phyloP scores from a whole-genome alignment of 2,888 invertebrate genomes.

The Tachina lurida region DNA sequence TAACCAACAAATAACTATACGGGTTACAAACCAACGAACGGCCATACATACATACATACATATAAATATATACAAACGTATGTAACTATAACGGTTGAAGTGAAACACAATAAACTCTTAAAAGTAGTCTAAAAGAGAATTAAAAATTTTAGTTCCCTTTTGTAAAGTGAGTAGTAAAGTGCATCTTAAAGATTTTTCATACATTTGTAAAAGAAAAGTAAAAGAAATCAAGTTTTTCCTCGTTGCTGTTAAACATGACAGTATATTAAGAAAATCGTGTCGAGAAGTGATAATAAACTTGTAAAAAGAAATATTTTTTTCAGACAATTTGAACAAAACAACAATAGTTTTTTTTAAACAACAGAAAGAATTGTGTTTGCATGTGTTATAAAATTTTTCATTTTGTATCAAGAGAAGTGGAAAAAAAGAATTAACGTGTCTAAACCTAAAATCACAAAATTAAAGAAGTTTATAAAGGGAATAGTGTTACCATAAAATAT shows the following conservation, averaged over 20 bases:
- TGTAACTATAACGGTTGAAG: not conserved
- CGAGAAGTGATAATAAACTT: slow-evolving; percentile 47
- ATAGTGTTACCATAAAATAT: too few relatives aligned
- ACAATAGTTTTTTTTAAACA: not conserved
- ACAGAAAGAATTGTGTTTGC: not conserved
- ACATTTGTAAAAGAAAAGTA: not conserved
- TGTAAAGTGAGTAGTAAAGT: not conserved
- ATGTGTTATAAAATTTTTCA: not conserved
- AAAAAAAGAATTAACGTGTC: not conserved
- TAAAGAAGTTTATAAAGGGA: not conserved
- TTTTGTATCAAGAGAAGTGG: not conserved
- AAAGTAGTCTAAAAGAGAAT: not conserved
- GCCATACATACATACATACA: not conserved
- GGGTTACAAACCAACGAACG: not conserved
- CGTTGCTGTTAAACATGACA: not conserved
- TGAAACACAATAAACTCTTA: not conserved
- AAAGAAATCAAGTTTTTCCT: not conserved
- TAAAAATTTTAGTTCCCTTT: not conserved
- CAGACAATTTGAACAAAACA: slow-evolving; percentile 28
- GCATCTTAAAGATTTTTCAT: not conserved
- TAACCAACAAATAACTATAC: not conserved
- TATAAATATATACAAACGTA: not conserved
- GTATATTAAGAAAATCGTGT: slow-evolving; percentile 31
- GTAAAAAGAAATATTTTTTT: slow-evolving; percentile 7
- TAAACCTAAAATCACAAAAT: not conserved